These are phyloP conservation scores for Excalfactoria chinensis DNA, from an alignment of 2,113 vertebrate genomes.

Conservation along the genomic window DNA sequence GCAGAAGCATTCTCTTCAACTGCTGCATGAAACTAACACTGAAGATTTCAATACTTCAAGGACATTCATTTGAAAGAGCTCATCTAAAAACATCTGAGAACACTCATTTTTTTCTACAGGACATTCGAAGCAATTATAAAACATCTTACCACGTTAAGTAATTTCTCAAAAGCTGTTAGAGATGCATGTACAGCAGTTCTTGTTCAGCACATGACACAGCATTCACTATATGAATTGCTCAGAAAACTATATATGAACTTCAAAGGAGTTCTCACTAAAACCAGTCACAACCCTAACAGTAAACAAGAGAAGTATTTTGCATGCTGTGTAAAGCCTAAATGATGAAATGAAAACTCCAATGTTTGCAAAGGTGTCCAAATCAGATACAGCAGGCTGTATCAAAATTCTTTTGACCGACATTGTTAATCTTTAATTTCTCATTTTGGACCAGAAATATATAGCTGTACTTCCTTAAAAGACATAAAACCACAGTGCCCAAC, in stretches of 20 bases:
- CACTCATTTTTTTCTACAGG: not conserved
- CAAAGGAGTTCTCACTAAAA: not conserved
- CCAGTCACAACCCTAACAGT: not conserved
- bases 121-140: not conserved
- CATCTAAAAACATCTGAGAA: not conserved
- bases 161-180: not conserved
- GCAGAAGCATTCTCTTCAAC: not conserved
- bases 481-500: not conserved
- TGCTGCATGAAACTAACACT: not conserved
- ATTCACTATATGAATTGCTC: not conserved
- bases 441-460: not conserved
- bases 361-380: not conserved
- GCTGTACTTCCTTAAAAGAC: not conserved
- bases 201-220: not conserved
- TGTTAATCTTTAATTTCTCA: not conserved
- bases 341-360: not conserved
- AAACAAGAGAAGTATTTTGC: not conserved
- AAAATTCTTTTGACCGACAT: not conserved
- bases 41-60: not conserved
- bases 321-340: not conserved
- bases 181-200: not conserved
- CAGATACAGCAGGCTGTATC: not conserved
- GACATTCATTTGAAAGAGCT: not conserved
- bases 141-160: not conserved
- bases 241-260: not conserved